Conservation (phyloP, 2,113 vertebrate genomes). For the Pelusios castaneus region DNA sequence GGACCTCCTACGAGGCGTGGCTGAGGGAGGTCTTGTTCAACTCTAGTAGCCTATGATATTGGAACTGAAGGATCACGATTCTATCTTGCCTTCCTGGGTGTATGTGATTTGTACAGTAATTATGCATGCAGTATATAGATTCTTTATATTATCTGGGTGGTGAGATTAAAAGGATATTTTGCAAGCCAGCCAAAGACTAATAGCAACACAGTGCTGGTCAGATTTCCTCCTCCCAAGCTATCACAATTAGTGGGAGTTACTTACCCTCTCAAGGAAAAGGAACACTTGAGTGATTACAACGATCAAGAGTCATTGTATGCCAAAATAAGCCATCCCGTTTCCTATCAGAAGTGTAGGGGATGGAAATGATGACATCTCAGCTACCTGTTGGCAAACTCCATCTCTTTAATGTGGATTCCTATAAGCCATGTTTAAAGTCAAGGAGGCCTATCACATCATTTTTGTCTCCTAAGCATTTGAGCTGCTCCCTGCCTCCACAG, state of each 20-base stretch:
- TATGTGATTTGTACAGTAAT: neutral
- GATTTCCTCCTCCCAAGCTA: neutral
- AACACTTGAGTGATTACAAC: fast-evolving
- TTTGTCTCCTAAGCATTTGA: slow-evolving; percentile 2
- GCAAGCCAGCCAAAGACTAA: neutral
- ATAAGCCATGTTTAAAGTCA: neutral
- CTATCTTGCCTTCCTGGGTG: fast-evolving
- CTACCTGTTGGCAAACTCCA: neutral
- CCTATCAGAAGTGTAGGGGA: fast-evolving
- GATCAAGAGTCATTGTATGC: fast-evolving
- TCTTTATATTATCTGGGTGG: fast-evolving
- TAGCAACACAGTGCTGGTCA: neutral
- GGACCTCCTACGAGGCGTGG: fast-evolving
- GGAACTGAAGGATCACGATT: neutral
- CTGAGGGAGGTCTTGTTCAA: neutral
- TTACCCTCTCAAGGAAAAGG: neutral
- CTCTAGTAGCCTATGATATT: neutral
- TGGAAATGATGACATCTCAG: neutral
- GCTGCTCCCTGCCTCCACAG: neutral
- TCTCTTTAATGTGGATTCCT: neutral
- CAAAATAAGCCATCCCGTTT: fast-evolving
- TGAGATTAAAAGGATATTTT: neutral
- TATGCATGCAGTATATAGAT: fast-evolving
- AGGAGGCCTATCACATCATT: neutral
- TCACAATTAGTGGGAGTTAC: neutral